Evolutionary conservation across 2,888 invertebrate species (phyloP), one percentile per base, ranked within the genome.

Genomic region (Drosophila prostipennis): DNA sequence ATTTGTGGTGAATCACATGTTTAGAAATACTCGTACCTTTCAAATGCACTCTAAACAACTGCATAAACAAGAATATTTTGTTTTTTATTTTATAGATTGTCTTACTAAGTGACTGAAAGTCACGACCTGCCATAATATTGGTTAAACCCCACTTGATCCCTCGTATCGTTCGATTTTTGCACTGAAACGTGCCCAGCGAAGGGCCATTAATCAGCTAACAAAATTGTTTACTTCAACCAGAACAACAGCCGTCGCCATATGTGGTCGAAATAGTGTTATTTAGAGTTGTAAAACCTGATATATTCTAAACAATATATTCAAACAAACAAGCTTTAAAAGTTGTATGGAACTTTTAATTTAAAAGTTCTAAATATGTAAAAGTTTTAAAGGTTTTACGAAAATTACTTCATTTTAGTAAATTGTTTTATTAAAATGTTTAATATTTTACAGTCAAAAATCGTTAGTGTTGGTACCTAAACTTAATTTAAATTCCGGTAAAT

Each of bases 71-170:
- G 16, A 26, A 42, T 46, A 46, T 14, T n/a, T 7, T n/a, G 23
- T 14, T 19, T 32, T 26, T 19, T 32, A 8, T 34, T 58, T 6
- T 6, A 29, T 29, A 29, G 2, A 7, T 29, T 54, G 56, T 19
- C 16, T 58, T 16, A n/a, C 39, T n/a, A n/a, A 56, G 10, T 34
- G 14, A 4, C 53, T 16, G 34, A 64, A 39, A 46, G 65, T 53
- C 54, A 65, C 55, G 65, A 67, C 65, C 65, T 67, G 65, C 65
- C 65, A 65, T 65, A 65, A 65, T 65, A 64, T 46, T 26, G 34
- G 40, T n/a, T 29, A 51, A 60, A 37, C 19, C 64, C 34, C 37
- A 46, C 16, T 23, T 13, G 37, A 60, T 49, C 11, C 29, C 29
- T 43, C 37, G 29, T 29, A 26, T 16, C 39, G 37, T 63, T 52